These are phyloP conservation scores for Mesorhabditis belari DNA, from an alignment of 2,888 invertebrate genomes.

Conservation along the genomic window DNA sequence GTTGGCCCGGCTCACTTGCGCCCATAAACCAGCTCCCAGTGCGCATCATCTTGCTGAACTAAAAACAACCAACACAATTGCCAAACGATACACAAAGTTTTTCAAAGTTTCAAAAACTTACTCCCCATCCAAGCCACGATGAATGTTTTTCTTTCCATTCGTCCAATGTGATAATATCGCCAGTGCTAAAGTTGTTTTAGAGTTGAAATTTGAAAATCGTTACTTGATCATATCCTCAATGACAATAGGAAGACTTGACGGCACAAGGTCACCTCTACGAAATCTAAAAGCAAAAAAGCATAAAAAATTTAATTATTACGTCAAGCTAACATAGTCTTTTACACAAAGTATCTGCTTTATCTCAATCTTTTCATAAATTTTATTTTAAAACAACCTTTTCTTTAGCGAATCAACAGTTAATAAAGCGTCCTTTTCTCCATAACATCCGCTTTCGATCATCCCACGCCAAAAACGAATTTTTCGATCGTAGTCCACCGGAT, in stretches of 20 bases:
- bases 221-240: constrained; percentile 37
- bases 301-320: not conserved
- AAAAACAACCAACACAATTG: not conserved
- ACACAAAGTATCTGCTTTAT: not conserved
- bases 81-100: not conserved
- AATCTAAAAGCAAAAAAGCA: no score
- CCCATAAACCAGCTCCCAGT: constrained; percentile 28
- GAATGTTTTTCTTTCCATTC: constrained; percentile 30
- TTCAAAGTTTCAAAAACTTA: constrained; percentile 1
- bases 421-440: constrained; percentile 27
- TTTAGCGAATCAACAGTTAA: constrained; percentile 32
- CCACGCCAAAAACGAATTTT: constrained; percentile 42
- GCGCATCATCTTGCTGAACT: constrained; percentile 9
- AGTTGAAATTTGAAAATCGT: constrained; percentile 3
- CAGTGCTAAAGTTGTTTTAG: constrained; percentile 19
- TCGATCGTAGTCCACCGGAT: constrained; percentile 42
- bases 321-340: not conserved
- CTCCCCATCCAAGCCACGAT: constrained; percentile 32
- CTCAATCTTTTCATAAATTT: not conserved
- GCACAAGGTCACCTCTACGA: constrained; percentile 37
- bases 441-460: constrained; percentile 28
- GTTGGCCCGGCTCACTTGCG: constrained; percentile 3
- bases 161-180: constrained; percentile 15
- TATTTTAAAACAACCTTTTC: constrained; percentile 4
- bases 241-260: constrained; percentile 33